Evolutionary conservation across 2,888 invertebrate genomes (phyloP).

Genomic region (Auanema sp.): DNA sequence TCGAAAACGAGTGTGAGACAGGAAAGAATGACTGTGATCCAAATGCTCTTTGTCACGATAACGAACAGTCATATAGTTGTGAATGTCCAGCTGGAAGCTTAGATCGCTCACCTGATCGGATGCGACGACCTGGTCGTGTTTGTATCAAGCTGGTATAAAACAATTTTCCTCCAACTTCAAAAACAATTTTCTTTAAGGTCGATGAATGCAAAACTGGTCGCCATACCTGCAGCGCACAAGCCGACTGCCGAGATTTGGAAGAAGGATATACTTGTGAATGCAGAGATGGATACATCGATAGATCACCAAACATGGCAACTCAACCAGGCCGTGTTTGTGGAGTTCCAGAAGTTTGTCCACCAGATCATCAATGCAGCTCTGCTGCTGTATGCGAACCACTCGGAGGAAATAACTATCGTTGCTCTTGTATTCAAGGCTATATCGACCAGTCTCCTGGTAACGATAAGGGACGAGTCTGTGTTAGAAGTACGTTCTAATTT

Average conservation of each 20-base stretch:
- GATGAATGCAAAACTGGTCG: constrained; percentile 58
- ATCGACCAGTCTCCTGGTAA: constrained; percentile 59
- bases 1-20: constrained; percentile 59
- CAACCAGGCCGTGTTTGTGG: constrained; percentile 63
- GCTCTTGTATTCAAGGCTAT: constrained; percentile 62
- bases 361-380: constrained; percentile 62
- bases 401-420: constrained; percentile 61
- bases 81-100: constrained; percentile 57
- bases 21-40: constrained; percentile 63
- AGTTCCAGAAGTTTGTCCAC: constrained; percentile 62
- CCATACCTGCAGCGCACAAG: constrained; percentile 62
- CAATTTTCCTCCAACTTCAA: not conserved
- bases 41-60: constrained; percentile 60
- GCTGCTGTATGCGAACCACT: constrained; percentile 63
- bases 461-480: constrained; percentile 56
- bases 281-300: constrained; percentile 61
- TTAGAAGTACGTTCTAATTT: constrained; percentile 46
- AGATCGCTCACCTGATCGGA: constrained; percentile 61
- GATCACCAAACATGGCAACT: constrained; percentile 59
- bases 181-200: constrained; percentile 22
- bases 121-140: constrained; percentile 57
- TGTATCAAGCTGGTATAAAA: constrained; percentile 47
- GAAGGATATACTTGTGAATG: constrained; percentile 64
- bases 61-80: constrained; percentile 62
- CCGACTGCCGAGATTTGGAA: constrained; percentile 63